Percentiles rank a stretch among this genome's conserved stretches.
Evolutionary conservation across 2,113 vertebrate species (phyloP).

Genomic region (Calyptomena viridis): DNA sequence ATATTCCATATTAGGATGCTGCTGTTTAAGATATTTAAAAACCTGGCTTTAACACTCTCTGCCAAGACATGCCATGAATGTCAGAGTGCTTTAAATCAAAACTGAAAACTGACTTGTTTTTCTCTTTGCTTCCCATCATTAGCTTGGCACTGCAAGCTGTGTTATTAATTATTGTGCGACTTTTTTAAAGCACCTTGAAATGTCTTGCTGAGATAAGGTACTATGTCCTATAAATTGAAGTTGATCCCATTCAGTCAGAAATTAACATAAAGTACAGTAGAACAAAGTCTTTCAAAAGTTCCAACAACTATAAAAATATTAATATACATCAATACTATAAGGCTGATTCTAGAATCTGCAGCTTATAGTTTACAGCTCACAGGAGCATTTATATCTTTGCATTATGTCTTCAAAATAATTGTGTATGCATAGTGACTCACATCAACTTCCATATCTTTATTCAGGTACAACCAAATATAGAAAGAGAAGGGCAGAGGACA

Average conservation of each 20-base stretch:
- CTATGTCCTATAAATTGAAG: background rate
- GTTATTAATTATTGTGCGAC: conserved; percentile 34
- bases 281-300: background rate
- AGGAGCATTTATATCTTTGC: background rate
- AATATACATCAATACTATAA: background rate
- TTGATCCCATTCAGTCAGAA: background rate
- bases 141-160: conserved; percentile 4
- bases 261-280: background rate
- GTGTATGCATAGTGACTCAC: background rate
- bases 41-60: background rate
- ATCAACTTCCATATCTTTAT: background rate
- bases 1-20: background rate
- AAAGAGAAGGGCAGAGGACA: background rate
- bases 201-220: conserved; percentile 1
- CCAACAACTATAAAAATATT: background rate
- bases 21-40: background rate
- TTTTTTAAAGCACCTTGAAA: conserved; percentile 41
- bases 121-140: conserved; percentile 22
- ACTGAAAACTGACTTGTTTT: conserved; percentile 30
- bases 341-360: background rate
- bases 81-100: conserved; percentile 31
- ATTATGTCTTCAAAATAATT: background rate
- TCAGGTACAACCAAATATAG: background rate
- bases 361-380: background rate
- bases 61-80: background rate